Conservation (phyloP, 1,140 invertebrate genomes). For the Eubasilissa regina region DNA sequence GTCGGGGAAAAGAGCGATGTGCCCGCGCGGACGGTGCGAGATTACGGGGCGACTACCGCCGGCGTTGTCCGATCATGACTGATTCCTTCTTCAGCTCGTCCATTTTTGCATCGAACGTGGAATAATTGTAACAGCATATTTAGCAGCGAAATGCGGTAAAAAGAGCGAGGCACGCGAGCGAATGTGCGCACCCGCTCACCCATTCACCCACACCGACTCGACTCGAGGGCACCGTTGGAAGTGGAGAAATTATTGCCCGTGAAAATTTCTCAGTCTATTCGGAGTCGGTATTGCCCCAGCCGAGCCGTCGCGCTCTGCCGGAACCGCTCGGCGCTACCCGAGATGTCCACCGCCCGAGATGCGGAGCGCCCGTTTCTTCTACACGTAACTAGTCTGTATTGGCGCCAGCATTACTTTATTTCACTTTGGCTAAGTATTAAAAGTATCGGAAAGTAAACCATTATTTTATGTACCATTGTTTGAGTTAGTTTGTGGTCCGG, state of each 20-base stretch:
- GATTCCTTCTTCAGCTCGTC: conserved; percentile 41
- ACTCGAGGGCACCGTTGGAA: not conserved
- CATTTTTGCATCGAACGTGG: conserved; percentile 40
- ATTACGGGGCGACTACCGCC: conserved; percentile 24
- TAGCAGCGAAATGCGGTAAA: conserved; percentile 3
- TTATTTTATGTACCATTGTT: too few relatives aligned
- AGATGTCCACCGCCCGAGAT: too few relatives aligned
- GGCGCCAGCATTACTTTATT: too few relatives aligned
- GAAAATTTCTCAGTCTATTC: conserved; percentile 58
- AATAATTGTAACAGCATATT: conserved; percentile 54
- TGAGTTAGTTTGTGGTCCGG: too few relatives aligned
- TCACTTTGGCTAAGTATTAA: too few relatives aligned
- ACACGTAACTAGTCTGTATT: too few relatives aligned
- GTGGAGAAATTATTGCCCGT: conserved; percentile 56
- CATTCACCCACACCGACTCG: not conserved
- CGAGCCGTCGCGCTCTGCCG: conserved; percentile 32
- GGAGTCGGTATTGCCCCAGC: conserved; percentile 41
- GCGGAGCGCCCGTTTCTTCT: too few relatives aligned
- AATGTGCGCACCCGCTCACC: not conserved
- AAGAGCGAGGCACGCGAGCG: conserved; percentile 6
- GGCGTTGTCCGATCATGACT: conserved; percentile 47
- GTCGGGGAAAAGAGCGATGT: too few relatives aligned
- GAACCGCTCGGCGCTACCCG: not conserved
- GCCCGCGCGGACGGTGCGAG: too few relatives aligned
- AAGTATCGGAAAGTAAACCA: too few relatives aligned